Evolutionary conservation across 2,113 vertebrate species (phyloP).

Genomic region (Hoplias malabaricus): DNA sequence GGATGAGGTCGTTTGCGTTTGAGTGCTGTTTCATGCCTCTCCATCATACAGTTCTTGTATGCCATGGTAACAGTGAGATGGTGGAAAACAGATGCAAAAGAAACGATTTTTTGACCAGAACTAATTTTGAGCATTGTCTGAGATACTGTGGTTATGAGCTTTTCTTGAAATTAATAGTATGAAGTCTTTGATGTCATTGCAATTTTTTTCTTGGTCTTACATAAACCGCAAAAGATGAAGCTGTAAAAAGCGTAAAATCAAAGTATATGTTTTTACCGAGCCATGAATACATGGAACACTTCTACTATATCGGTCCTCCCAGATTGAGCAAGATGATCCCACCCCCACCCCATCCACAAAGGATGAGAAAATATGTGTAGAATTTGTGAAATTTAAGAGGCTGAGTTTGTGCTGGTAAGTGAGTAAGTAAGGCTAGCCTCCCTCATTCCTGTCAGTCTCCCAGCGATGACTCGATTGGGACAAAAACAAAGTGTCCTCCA

Average conservation of each 20-base stretch:
- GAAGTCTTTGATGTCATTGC: conserved; percentile 30
- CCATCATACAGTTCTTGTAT: background rate
- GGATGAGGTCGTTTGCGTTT: background rate
- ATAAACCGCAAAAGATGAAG: conserved; percentile 21
- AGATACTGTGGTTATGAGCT: conserved; percentile 4
- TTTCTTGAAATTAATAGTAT: conserved; percentile 9
- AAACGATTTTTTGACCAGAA: conserved; percentile 4
- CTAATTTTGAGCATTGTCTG: conserved; percentile 7
- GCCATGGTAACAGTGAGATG: background rate
- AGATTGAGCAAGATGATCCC: conserved; percentile 55
- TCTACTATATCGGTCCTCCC: conserved; percentile 55
- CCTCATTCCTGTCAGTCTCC: conserved; percentile 62
- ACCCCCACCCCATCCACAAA: conserved; percentile 51
- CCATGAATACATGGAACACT: conserved; percentile 59
- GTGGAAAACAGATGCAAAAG: background rate
- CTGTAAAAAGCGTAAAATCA: conserved; percentile 65
- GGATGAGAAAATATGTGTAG: conserved; percentile 62
- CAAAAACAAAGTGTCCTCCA: conserved; percentile 64
- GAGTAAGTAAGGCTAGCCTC: conserved; percentile 44
- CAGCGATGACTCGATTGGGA: conserved; percentile 52
- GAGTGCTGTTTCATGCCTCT: conserved; percentile 4
- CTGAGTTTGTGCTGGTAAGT: conserved; percentile 36
- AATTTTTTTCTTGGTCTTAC: background rate
- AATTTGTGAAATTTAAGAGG: conserved; percentile 57
- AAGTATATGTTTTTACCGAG: conserved; percentile 60